Evolutionary conservation across 2,797 vertebrate genomes (phyloP).

Genomic region (Borostomias antarcticus): DNA sequence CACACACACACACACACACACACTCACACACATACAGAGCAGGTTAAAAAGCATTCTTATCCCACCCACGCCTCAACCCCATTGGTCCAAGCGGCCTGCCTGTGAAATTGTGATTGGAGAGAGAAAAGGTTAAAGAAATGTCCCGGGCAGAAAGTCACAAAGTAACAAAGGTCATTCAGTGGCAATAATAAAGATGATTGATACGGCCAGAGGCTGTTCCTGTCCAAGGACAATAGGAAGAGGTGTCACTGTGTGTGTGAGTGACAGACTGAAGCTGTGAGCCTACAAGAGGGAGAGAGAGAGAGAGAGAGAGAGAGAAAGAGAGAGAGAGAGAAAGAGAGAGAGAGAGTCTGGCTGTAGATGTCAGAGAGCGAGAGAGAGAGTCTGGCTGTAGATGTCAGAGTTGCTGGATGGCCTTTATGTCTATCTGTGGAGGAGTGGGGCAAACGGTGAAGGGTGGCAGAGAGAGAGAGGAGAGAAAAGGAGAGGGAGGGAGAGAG

Average conservation of each 20-base stretch:
- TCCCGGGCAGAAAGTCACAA: slow-evolving; percentile 58
- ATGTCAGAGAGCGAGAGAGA: slow-evolving; percentile 63
- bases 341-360: slow-evolving; percentile 50
- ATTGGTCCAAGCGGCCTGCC: slow-evolving; percentile 76
- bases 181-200: slow-evolving; percentile 84
- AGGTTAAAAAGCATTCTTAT: slow-evolving; percentile 82
- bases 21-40: slow-evolving; percentile 58
- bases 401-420: slow-evolving; percentile 51
- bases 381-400: slow-evolving; percentile 56
- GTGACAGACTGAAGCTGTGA: slow-evolving; percentile 71
- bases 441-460: slow-evolving; percentile 36
- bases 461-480: slow-evolving; percentile 9
- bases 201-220: slow-evolving; percentile 78
- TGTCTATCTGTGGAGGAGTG: slow-evolving; percentile 60
- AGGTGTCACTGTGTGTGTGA: slow-evolving; percentile 68
- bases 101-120: slow-evolving; percentile 80
- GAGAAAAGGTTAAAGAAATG: slow-evolving; percentile 65
- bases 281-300: too few species aligned
- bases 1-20: neutral
- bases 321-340: too few species aligned
- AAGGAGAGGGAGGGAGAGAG: slow-evolving; percentile 51
- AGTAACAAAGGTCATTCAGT: slow-evolving; percentile 81
- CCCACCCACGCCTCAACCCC: slow-evolving; percentile 73
- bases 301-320: slow-evolving; percentile 54
- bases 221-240: slow-evolving; percentile 69